These are phyloP conservation scores for Dasyurus viverrinus DNA, from an alignment of 2,113 vertebrate genomes.

Conservation along the genomic window DNA sequence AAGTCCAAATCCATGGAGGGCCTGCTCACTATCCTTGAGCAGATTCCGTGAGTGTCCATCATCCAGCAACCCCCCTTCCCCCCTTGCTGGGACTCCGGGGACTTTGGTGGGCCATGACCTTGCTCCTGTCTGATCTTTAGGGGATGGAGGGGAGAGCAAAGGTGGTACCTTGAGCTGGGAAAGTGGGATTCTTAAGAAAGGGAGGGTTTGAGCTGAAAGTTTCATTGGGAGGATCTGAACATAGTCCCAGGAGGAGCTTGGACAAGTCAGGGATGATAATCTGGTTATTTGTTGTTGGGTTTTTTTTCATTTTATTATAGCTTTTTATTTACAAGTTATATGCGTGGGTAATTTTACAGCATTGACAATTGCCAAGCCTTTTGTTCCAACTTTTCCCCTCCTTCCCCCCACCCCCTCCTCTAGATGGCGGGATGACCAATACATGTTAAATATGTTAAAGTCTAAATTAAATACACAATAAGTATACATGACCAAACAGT, in stretches of 20 bases:
- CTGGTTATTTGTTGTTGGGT: background rate
- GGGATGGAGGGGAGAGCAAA: background rate
- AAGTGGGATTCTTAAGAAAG: background rate
- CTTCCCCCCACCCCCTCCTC: too few relatives aligned
- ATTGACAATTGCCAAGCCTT: too few relatives aligned
- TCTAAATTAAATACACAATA: too few relatives aligned
- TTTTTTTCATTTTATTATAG: too few relatives aligned
- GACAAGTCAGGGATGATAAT: background rate
- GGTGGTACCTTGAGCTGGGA: background rate
- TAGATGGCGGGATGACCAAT: too few relatives aligned
- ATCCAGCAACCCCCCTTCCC: rapidly evolving
- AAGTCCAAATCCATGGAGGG: conserved; percentile 56
- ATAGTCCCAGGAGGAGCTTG: too few relatives aligned
- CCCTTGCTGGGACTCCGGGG: background rate
- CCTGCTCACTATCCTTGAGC: conserved; percentile 92
- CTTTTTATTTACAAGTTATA: too few relatives aligned
- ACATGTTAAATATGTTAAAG: too few relatives aligned
- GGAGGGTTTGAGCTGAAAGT: background rate
- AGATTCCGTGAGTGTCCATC: conserved; percentile 92
- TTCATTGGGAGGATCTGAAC: background rate
- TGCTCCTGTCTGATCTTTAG: background rate
- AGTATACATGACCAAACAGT: too few relatives aligned
- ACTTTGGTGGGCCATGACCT: background rate
- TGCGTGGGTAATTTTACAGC: too few relatives aligned
- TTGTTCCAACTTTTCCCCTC: too few relatives aligned